Evolutionary conservation across 23 tunicate genomes (phyloP), one percentile per base, ranked within the genome.

Genomic region (Oikopleura vanhoeffeni): DNA sequence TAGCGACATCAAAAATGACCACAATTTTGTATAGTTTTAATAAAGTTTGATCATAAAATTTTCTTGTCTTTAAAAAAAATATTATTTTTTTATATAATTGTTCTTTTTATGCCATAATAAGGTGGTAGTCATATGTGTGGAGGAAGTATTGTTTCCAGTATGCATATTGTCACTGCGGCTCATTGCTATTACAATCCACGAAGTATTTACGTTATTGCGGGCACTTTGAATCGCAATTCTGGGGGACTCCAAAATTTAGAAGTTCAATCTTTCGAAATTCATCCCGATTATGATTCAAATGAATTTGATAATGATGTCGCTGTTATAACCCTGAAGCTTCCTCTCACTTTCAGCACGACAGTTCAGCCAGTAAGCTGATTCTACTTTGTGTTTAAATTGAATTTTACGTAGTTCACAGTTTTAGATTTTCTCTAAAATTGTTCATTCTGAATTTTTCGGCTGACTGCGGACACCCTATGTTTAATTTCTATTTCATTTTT

Each of bases 121-220:
- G 64, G 36, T 71, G 79, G 79, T 2, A 18, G 36, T 24, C 79
- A 71, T 30, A 71, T 71, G 79, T 71, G 79, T 30, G 79, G 79
- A 18, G 79, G 79, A 13, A 13, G 34, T 13, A 71, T 71, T 30
- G 79, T 18, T 24, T 2, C 34, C 34, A 13, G 36, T 2, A 71
- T 2, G 35, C 35, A 71, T 30, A 32, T 71, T 2, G 35, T 71
- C 38, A 13, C 79, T 2, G 79, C 79, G 2, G 79, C 79, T 71
- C 79, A 71, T 30, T 71, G 79, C 38, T 18, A 13, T 71, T 30
- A 13, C 32, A 30, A 28, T 2, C 34, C 79, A 49, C 64, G 64
- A 49, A 49, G 24, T 38, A 28, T 30, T 4, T 38, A 38, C 3
- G 79, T 71, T 38, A 32, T 71, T 38, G 79, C 35, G 27, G 79